phyloP scores from a whole-genome alignment of 2,888 invertebrate genomes.

The Tetropium fuscum region DNA sequence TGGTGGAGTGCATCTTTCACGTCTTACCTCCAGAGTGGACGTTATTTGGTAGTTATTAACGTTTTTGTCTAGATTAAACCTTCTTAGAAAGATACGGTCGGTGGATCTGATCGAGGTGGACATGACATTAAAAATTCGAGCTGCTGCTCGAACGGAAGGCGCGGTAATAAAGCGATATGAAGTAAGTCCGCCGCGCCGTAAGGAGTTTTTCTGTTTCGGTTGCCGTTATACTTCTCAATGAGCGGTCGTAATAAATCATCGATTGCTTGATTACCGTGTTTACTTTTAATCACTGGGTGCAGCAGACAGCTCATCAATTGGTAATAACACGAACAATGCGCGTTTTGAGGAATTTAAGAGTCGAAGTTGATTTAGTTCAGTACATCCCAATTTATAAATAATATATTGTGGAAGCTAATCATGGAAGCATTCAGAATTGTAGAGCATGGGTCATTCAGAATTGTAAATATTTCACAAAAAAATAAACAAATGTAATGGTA shows the following conservation, averaged over 20 bases:
- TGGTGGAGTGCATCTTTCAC: not conserved
- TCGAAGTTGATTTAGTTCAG: too few relatives aligned
- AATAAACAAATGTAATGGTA: too few relatives aligned
- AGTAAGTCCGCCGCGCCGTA: not conserved
- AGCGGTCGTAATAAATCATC: conserved; percentile 18
- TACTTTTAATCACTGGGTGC: conserved; percentile 1
- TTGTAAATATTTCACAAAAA: too few relatives aligned
- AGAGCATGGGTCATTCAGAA: too few relatives aligned
- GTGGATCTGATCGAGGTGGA: conserved; percentile 1
- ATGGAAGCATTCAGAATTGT: too few relatives aligned
- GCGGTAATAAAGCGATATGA: conserved; percentile 7
- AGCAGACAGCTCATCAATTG: not conserved
- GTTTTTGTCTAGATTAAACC: conserved; percentile 19
- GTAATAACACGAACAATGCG: not conserved
- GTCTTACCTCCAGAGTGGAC: conserved; percentile 2
- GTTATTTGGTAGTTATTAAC: conserved; percentile 20
- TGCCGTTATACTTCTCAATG: conserved; percentile 21
- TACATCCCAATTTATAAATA: too few relatives aligned
- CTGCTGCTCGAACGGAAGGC: not conserved
- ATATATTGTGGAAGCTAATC: too few relatives aligned
- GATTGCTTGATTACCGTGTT: conserved; percentile 20
- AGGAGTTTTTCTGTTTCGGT: conserved; percentile 7
- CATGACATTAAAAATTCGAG: conserved; percentile 14
- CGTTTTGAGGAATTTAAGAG: not conserved
- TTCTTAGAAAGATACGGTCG: conserved; percentile 20